Percentiles rank a stretch among this genome's conserved stretches.
Conservation (phyloP, 2,113 vertebrate genomes). For the Nannospalax galili region DNA sequence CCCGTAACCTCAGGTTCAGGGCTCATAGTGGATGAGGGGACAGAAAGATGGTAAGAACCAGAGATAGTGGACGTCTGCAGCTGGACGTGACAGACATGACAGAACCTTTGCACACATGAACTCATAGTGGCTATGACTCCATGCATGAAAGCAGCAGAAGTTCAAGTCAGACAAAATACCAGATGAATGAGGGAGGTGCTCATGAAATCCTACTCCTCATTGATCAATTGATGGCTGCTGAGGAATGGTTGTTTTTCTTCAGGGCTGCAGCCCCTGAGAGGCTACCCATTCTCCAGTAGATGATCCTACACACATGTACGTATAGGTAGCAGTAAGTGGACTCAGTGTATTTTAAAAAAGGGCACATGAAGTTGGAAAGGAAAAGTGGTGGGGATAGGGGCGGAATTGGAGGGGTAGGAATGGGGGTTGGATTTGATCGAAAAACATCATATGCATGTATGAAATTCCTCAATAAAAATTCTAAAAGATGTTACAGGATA, state of each 20-base stretch:
- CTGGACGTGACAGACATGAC: not conserved
- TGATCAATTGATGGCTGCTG: not conserved
- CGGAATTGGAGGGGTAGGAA: not conserved
- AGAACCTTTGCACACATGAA: not conserved
- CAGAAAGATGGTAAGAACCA: not conserved
- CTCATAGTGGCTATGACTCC: not conserved
- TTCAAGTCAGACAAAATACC: not conserved
- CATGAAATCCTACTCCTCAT: not conserved
- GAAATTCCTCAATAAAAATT: not conserved
- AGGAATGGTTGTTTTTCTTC: not conserved
- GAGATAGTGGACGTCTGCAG: not conserved
- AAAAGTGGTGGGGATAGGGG: too few species aligned
- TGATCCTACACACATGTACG: not conserved
- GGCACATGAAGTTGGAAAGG: not conserved
- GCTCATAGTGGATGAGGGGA: not conserved
- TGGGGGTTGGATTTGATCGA: not conserved
- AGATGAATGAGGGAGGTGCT: not conserved
- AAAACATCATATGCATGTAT: not conserved
- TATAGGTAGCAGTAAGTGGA: not conserved
- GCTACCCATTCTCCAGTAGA: not conserved
- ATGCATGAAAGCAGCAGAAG: not conserved
- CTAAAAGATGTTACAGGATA: not conserved
- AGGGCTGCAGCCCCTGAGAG: not conserved
- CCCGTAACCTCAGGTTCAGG: not conserved
- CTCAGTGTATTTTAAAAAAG: not conserved